phyloP scores from a whole-genome alignment of 1,140 invertebrate species.

The Latrodectus geometricus region DNA sequence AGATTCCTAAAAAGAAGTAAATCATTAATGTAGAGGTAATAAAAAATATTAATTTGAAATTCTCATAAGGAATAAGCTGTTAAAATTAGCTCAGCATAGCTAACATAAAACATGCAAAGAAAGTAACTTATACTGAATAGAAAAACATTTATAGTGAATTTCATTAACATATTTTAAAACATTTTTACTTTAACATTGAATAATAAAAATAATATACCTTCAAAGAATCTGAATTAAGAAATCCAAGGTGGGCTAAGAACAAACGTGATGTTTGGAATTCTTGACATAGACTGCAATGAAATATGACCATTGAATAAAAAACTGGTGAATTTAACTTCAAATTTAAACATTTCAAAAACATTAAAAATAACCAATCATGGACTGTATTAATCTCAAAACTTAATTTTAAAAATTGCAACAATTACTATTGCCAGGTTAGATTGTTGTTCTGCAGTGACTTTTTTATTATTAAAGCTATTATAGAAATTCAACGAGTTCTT shows the following conservation, averaged over 20 bases:
- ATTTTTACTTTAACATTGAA: neutral
- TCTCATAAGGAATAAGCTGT: too few species aligned
- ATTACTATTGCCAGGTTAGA: neutral
- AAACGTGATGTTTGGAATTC: conserved; percentile 94
- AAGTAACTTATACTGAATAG: too few species aligned
- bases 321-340: too few species aligned
- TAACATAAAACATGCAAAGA: too few species aligned
- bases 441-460: neutral
- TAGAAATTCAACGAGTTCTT: too few species aligned
- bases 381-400: neutral
- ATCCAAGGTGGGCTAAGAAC: conserved; percentile 94
- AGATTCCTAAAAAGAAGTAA: conserved; percentile 67
- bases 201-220: conserved; percentile 68
- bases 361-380: too few species aligned
- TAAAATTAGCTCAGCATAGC: too few species aligned
- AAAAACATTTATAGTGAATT: too few species aligned
- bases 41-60: too few species aligned
- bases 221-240: conserved; percentile 76
- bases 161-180: too few species aligned
- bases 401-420: neutral
- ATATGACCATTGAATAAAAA: conserved; percentile 1
- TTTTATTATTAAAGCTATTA: neutral
- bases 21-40: neutral
- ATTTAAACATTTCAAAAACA: too few species aligned
- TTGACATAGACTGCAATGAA: conserved; percentile 72